Evolutionary conservation across 2,113 vertebrate species (phyloP), one percentile per base, ranked within the genome.

Genomic region (Xyrauchen texanus): DNA sequence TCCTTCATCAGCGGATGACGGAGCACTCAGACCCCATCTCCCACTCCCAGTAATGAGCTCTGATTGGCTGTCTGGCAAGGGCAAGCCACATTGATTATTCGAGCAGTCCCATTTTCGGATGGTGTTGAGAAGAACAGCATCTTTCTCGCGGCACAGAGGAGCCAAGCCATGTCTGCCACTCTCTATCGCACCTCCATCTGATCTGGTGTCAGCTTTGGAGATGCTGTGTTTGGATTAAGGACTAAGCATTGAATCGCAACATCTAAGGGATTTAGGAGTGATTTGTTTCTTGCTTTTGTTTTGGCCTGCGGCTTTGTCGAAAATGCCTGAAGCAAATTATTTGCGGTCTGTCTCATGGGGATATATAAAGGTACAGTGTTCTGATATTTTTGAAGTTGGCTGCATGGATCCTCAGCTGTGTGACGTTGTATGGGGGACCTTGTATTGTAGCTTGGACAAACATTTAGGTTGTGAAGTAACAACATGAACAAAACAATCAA

Each of bases 241-340:
- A 13, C 71, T 52, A 67, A 34, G 21, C 21, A 34, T 34, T 7
- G 58, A 3, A 21, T 69, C 46, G 10, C 45, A 5, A 13, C 65
- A 65, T 52, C 63, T 52, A 42, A 44, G 21, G 78, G 78, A 79
- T 79, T 13, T 57, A 46, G 21, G 7, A 15, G 62, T 15, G 53
- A 44, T 81, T 72, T 44, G 21, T 34, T 34, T 34, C 21, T 34
- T 34, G 21, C 21, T 34, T 58, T 69, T 42, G 21, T 58, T 44
- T 12, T 13, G 16, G 11, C 55, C 58, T 66, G 60, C 45, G 69
- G 52, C 46, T 52, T 60, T 53, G 44, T 21, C 7, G 8, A 94
- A 94, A 92, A 95, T 94, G 94, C 94, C 94, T 71, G 95, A 95
- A 87, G 93, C 93, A 63, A 96, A 95, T 86, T 94, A 94, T 90